Evolutionary conservation across 1,140 invertebrate species (phyloP).

Genomic region (Apis laboriosa): DNA sequence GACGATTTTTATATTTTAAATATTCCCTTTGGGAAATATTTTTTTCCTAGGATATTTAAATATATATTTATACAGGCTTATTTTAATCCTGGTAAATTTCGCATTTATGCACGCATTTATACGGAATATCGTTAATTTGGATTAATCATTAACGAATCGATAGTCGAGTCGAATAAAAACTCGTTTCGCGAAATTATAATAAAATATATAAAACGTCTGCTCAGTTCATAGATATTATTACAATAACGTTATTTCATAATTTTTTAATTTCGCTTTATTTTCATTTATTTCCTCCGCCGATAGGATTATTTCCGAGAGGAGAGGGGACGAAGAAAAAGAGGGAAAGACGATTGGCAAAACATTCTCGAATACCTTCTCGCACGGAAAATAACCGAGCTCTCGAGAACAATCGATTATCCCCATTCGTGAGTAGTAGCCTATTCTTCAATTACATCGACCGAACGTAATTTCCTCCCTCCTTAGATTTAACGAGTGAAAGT

Average conservation of each 20-base stretch:
- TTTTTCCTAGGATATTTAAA: too few species aligned
- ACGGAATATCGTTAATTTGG: not conserved
- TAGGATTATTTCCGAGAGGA: too few species aligned
- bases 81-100: not conserved
- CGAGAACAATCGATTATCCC: constrained; percentile 17
- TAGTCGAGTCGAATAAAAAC: not conserved
- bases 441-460: constrained; percentile 16
- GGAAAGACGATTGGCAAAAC: not conserved
- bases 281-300: too few species aligned
- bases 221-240: not conserved
- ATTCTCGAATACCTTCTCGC: not conserved
- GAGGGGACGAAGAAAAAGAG: not conserved
- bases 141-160: not conserved
- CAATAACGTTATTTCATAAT: not conserved
- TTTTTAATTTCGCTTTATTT: not conserved
- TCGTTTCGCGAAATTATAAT: not conserved
- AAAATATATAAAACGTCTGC: not conserved
- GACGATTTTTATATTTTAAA: not conserved
- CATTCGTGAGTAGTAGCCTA: not conserved
- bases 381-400: not conserved
- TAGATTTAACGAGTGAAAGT: constrained; percentile 28
- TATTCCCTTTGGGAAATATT: too few species aligned
- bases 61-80: too few species aligned
- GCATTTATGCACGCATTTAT: not conserved
- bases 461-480: constrained; percentile 31